Conservation (phyloP, 2,797 vertebrate genomes). For the Iguana delicatissima region DNA sequence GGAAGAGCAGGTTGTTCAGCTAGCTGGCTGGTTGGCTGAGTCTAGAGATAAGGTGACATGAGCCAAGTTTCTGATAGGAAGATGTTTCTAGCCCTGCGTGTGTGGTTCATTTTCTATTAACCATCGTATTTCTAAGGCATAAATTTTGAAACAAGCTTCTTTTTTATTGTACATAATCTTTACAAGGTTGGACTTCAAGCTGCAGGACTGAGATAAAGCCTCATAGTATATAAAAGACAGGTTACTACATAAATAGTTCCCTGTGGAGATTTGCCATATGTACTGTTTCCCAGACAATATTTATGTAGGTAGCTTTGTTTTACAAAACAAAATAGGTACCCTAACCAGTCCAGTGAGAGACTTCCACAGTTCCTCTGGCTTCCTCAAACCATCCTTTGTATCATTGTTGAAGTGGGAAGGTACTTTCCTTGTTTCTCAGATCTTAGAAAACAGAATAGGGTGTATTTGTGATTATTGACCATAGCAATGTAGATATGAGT, state of each 20-base stretch:
- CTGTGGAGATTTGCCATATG: slow-evolving; percentile 10
- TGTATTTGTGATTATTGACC: neutral
- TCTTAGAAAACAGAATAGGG: slow-evolving; percentile 14
- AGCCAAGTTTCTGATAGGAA: neutral
- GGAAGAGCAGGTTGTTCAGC: slow-evolving; percentile 31
- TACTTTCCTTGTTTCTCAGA: slow-evolving; percentile 19
- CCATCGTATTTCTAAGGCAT: slow-evolving; percentile 41
- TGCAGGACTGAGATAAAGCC: slow-evolving; percentile 55
- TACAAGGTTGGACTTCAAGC: slow-evolving; percentile 47
- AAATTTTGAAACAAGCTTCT: slow-evolving; percentile 52
- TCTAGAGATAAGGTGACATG: slow-evolving; percentile 44
- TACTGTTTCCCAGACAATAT: slow-evolving; percentile 17
- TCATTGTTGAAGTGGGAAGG: slow-evolving; percentile 3
- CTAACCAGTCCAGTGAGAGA: slow-evolving; percentile 31
- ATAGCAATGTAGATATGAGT: neutral
- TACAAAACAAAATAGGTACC: neutral
- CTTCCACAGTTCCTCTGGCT: slow-evolving; percentile 39
- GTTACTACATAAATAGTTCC: slow-evolving; percentile 53
- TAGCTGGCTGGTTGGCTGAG: slow-evolving; percentile 25
- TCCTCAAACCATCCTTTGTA: neutral
- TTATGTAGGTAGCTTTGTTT: slow-evolving; percentile 47
- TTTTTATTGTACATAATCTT: slow-evolving; percentile 58
- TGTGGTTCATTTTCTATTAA: slow-evolving; percentile 54
- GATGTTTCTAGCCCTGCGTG: slow-evolving; percentile 36
- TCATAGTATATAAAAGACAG: slow-evolving; percentile 51